Conservation (phyloP, 2,888 invertebrate species). For the Noctuana brunneofusca region DNA sequence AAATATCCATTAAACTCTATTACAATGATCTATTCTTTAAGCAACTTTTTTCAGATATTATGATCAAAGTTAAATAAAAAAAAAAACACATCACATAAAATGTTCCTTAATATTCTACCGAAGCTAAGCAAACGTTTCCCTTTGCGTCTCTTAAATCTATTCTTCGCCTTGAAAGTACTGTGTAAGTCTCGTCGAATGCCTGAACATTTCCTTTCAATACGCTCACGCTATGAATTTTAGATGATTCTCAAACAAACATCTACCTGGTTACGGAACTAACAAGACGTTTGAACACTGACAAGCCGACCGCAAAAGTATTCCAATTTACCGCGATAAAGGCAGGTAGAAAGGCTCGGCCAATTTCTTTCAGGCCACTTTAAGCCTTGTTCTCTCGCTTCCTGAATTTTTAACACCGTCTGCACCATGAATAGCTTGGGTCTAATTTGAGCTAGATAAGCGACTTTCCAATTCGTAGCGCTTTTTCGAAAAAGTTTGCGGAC, state of each 20-base stretch:
- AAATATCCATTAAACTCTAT: no score
- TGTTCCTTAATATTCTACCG: background rate
- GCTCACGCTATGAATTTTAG: conserved; percentile 20
- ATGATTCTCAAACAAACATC: conserved; percentile 14
- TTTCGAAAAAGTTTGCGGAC: background rate
- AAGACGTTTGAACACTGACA: conserved; percentile 26
- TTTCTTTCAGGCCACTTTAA: conserved; percentile 17
- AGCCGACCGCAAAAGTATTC: conserved; percentile 24
- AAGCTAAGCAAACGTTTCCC: background rate
- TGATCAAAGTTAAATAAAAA: no score
- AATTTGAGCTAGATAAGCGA: conserved; percentile 5
- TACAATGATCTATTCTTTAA: no score
- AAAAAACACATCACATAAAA: background rate
- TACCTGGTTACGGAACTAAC: conserved; percentile 21
- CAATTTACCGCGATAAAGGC: conserved; percentile 25
- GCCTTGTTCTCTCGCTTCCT: conserved; percentile 17
- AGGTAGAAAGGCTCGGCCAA: conserved; percentile 12
- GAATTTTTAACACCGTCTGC: conserved; percentile 29
- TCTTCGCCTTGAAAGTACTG: background rate
- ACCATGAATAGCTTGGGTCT: conserved; percentile 9
- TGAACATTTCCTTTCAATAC: conserved; percentile 21
- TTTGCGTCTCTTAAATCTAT: background rate
- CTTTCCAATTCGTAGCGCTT: background rate
- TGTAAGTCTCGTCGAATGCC: background rate
- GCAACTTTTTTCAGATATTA: no score